These are phyloP conservation scores for Anthoscopus minutus DNA, from an alignment of 2,113 vertebrate genomes.

Conservation along the genomic window DNA sequence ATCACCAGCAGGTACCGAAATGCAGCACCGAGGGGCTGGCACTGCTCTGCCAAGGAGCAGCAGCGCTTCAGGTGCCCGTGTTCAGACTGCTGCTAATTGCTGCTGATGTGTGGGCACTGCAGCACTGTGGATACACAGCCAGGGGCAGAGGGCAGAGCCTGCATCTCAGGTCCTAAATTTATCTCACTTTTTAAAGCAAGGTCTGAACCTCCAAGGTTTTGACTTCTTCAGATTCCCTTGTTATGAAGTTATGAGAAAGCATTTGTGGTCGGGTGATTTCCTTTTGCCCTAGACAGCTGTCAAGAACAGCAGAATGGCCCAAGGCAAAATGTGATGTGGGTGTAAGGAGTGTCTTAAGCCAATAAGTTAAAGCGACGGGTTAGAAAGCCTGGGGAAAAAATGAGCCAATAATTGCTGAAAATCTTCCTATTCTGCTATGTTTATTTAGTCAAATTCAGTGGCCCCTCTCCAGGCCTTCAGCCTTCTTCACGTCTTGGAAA, in stretches of 20 bases:
- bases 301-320: slow-evolving; percentile 35
- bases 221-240: slow-evolving; percentile 21
- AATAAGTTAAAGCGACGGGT: background rate
- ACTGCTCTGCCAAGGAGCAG: background rate
- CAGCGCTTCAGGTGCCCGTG: background rate
- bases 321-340: slow-evolving; percentile 34
- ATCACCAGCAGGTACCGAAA: background rate
- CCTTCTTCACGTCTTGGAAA: background rate
- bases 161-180: background rate
- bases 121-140: background rate
- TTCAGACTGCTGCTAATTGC: background rate
- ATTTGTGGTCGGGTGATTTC: slow-evolving; percentile 22
- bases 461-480: background rate
- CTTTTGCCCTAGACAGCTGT: slow-evolving; percentile 56
- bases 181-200: background rate
- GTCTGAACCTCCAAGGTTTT: slow-evolving; percentile 17
- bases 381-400: slow-evolving; percentile 13
- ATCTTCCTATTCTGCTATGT: background rate
- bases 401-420: slow-evolving; percentile 31
- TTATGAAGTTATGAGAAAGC: slow-evolving; percentile 27
- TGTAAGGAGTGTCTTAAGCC: slow-evolving; percentile 11
- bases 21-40: background rate
- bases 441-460: slow-evolving; percentile 12
- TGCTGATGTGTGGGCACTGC: background rate
- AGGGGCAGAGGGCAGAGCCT: background rate